Percentiles rank a stretch among this genome's conserved stretches.
These are phyloP conservation scores for Chalcis sispes DNA, from an alignment of 2,888 invertebrate species.

Conservation along the genomic window DNA sequence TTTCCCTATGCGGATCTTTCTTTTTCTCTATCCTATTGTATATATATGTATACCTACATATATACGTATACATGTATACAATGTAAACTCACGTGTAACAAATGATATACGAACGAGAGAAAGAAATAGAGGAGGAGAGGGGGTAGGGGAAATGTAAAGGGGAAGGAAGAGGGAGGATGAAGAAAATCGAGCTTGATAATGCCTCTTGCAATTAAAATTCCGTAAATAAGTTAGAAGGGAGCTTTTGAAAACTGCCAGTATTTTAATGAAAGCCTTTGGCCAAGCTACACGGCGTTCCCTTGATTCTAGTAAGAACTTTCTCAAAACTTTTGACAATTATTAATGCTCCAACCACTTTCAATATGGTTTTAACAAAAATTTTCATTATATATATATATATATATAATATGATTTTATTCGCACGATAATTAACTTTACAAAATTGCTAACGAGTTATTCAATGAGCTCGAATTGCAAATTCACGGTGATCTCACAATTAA, in stretches of 20 bases:
- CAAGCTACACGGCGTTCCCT: neutral
- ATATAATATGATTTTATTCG: neutral
- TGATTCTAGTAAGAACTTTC: neutral
- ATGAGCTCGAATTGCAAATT: too few species aligned
- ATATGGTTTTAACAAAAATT: constrained; percentile 13
- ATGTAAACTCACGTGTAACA: too few species aligned
- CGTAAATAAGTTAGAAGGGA: constrained; percentile 32
- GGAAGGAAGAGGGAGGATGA: neutral
- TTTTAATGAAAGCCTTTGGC: constrained; percentile 2
- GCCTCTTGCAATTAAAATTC: constrained; percentile 42
- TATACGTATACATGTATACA: too few species aligned
- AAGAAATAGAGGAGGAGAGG: neutral
- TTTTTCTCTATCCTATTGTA: too few species aligned
- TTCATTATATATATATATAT: neutral
- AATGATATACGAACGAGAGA: neutral
- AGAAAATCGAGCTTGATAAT: constrained; percentile 12
- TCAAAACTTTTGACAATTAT: constrained; percentile 47
- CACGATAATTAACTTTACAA: neutral
- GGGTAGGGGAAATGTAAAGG: too few species aligned
- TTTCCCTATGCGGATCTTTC: neutral
- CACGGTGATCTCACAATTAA: too few species aligned
- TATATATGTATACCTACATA: too few species aligned
- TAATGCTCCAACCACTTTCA: constrained; percentile 29
- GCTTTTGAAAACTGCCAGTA: constrained; percentile 18
- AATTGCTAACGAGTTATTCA: neutral